Evolutionary conservation across 2,797 vertebrate genomes (phyloP), one percentile per base, ranked within the genome.

Genomic region (Gallinago stenura): DNA sequence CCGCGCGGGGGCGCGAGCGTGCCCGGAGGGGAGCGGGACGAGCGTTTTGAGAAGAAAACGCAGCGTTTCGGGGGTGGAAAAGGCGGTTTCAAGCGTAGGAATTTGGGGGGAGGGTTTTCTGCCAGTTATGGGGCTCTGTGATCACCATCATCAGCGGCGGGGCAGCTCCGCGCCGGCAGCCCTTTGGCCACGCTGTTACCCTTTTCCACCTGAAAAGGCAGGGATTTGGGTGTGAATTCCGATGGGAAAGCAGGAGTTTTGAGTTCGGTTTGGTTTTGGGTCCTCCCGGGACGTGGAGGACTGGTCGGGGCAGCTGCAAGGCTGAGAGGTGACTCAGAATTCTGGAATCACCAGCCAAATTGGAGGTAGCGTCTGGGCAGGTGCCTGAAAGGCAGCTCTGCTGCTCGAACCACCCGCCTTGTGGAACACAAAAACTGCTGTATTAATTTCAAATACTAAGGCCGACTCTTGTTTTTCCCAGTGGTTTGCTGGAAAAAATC

Each of bases 91-190:
- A 25, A 15, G 37, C 18, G 12, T 8, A 17, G 26, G 48, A 18
- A 53, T 66, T 14, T 4, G 37, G 19, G 10, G 6, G 1, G 9
- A 6, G 31, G 2, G 60, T 21, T 61, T 5, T 51, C 8, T 16
- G 8, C 4, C 7, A 2, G n/a, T 5, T 25, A 4, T 2, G 43
- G 48, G n/a, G 7, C 39, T 22, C 5, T 7, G 66, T 41, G 15
- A 41, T 2, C 9, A 15, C 0, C 16, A 39, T 2, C 9, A 15
- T 0, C 16, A 39, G 4, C 4, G 3, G 9, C 12, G 16, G 6
- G 12, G 16, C 28, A 19, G 39, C 35, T 9, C 20, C 15, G 35
- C 15, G 21, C 21, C 5, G 13, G 31, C 19, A 13, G 22, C 3
- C 6, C 7, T 9, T 2, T 14, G 15, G 12, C 10, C 14, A 3